Evolutionary conservation across 2,113 vertebrate genomes (phyloP).

Genomic region (Emydocephalus ijimae): DNA sequence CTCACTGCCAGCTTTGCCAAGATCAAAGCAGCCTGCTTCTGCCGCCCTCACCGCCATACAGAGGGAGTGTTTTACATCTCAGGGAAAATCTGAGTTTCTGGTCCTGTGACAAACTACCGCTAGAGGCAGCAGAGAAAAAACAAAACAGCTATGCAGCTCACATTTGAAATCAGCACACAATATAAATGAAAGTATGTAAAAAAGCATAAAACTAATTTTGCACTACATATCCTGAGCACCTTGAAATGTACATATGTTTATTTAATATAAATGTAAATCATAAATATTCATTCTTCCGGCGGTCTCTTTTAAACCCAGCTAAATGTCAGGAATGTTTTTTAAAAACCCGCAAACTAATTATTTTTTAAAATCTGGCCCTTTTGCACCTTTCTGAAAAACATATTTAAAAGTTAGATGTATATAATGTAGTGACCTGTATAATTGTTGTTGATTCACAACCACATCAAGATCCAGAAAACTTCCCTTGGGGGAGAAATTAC

Average conservation of each 20-base stretch:
- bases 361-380: not conserved
- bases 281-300: not conserved
- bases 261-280: not conserved
- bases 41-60: not conserved
- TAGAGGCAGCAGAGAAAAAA: not conserved
- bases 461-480: constrained; percentile 28
- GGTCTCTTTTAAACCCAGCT: not conserved
- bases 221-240: not conserved
- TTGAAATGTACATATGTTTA: not conserved
- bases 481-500: constrained; percentile 9
- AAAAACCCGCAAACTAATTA: not conserved
- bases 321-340: not conserved
- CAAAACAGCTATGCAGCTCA: not conserved
- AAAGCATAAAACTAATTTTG: not conserved
- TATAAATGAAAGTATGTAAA: not conserved
- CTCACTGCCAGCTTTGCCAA: not conserved
- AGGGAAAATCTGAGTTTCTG: constrained; percentile 10
- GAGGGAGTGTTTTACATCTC: constrained; percentile 12
- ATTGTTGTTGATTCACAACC: not conserved
- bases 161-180: not conserved
- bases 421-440: not conserved
- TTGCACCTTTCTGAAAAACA: not conserved
- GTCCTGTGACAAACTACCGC: not conserved
- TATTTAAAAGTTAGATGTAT: not conserved
- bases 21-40: constrained; percentile 13